These are phyloP conservation scores for Ceratosolen fusciceps DNA, from an alignment of 1,140 invertebrate species.

Conservation along the genomic window DNA sequence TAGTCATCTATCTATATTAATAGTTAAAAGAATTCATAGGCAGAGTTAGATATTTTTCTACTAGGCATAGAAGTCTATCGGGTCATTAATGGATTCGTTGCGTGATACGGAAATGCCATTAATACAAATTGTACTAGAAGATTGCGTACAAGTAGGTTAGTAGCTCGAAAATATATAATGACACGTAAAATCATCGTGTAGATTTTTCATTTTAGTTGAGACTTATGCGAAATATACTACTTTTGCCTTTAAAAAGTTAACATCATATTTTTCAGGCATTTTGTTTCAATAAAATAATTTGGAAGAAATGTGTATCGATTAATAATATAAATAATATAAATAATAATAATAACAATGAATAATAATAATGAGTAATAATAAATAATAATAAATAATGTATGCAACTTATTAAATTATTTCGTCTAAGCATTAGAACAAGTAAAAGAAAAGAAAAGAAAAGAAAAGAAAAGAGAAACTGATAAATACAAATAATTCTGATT, in stretches of 20 bases:
- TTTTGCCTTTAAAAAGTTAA: background rate
- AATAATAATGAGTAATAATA: too few species aligned
- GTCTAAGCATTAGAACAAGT: background rate
- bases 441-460: too few species aligned
- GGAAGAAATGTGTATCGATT: background rate
- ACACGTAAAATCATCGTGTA: background rate
- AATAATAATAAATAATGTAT: too few species aligned
- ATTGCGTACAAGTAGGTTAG: background rate
- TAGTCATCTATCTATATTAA: background rate
- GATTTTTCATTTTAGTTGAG: background rate
- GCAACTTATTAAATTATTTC: background rate
- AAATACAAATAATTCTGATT: background rate
- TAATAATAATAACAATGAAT: too few species aligned
- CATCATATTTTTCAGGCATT: background rate
- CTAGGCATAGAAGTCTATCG: too few species aligned
- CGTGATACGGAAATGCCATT: conserved; percentile 12
- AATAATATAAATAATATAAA: background rate
- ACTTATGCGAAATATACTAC: background rate
- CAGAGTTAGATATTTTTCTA: conserved; percentile 44
- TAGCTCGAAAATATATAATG: conserved; percentile 5
- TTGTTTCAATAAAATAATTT: background rate
- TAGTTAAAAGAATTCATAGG: conserved; percentile 7
- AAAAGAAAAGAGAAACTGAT: too few species aligned
- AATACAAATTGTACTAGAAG: conserved; percentile 13
- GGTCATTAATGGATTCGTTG: background rate